Evolutionary conservation across 2,797 vertebrate species (phyloP), one percentile per base, ranked within the genome.

Genomic region (Phalloptychus januarius): DNA sequence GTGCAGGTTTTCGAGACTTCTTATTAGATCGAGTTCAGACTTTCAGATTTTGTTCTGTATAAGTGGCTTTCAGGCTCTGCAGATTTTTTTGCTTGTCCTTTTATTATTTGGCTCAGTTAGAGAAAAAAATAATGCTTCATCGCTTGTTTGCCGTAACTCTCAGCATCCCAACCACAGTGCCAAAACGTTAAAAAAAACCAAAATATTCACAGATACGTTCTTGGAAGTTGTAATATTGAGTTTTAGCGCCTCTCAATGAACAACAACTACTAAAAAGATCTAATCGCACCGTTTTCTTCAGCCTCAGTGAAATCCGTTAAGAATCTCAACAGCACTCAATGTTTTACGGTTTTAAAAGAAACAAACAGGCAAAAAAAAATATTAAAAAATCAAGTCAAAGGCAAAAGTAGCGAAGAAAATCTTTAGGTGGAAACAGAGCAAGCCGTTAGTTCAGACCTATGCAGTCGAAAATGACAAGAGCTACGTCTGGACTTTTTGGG

Each of bases 361-460:
- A 18, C 65, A 6, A 54, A 78, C 1, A 15, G 2, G 16, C 12
- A 56, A 28, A 28, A 5, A 52, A n/a, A 54, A 58, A 13, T n/a
- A 56, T 15, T 13, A 5, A 52, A n/a, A 54, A 58, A 13, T n/a
- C 54, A n/a, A 54, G 54, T 85, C 78, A 71, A 58, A 83, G 81
- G 82, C 78, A 81, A 89, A 38, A 38, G 16, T 65, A 65, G 33
- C 8, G 18, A 36, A 63, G 36, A 65, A 93, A 89, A 77, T 83
- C 86, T 88, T 72, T 74, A 6, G 82, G 80, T n/a, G 77, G 82
- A 88, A 92, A 91, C 88, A 93, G 85, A 80, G 81, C 76, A 86
- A 81, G 85, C 82, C 84, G 90, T 92, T 92, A 91, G 91, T 91
- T 91, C 87, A 91, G 36, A 84, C 87, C 85, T 81, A 79, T 90